Evolutionary conservation across 2,888 invertebrate genomes (phyloP).

Genomic region (Eutolmus rufibarbis): DNA sequence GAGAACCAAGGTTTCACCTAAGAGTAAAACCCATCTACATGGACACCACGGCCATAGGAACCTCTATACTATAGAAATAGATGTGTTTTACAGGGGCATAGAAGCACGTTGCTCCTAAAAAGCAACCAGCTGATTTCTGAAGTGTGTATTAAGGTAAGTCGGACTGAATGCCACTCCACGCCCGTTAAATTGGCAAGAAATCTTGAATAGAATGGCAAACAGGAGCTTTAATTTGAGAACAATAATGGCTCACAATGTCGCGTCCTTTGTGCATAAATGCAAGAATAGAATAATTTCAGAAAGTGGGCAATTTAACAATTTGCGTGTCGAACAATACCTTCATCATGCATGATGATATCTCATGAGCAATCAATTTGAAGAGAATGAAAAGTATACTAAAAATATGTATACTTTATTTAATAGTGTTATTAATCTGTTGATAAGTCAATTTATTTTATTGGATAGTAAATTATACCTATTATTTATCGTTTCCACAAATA

Average conservation of each 20-base stretch:
- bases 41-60: not conserved
- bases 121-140: not conserved
- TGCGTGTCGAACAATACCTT: not conserved
- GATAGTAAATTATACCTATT: not conserved
- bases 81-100: not conserved
- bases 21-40: not conserved
- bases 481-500: not conserved
- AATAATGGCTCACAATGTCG: not conserved
- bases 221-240: not conserved
- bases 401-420: not conserved
- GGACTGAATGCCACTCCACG: not conserved
- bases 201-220: not conserved
- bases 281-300: not conserved
- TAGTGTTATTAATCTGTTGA: not conserved
- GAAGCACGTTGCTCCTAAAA: not conserved
- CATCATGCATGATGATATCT: not conserved
- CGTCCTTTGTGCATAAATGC: not conserved
- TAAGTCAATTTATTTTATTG: not conserved
- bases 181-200: not conserved
- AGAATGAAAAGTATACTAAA: not conserved
- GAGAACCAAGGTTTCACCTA: not conserved
- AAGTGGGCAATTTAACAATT: not conserved
- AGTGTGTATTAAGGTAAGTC: not conserved
- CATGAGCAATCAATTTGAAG: not conserved
- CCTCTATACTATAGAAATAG: not conserved